Evolutionary conservation across 2,797 vertebrate genomes (phyloP).

Genomic region (Sebastes matsubarae): DNA sequence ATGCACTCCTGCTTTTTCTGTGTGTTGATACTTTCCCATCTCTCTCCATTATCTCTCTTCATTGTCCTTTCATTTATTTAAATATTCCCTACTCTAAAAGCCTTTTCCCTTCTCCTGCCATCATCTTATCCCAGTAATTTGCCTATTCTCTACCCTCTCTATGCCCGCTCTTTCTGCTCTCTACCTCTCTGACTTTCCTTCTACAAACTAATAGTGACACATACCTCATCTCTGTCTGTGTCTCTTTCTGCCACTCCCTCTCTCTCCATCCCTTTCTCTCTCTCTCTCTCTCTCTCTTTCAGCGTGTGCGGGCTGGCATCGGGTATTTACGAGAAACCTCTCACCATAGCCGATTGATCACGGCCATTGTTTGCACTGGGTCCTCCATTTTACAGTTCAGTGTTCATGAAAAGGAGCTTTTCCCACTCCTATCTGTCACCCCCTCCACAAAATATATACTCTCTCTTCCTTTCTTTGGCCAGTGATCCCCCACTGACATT

Average conservation of each 20-base stretch:
- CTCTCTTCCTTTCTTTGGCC: constrained; percentile 38
- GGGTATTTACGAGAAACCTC: constrained; percentile 67
- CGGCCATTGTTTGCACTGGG: constrained; percentile 66
- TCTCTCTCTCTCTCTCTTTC: constrained; percentile 3
- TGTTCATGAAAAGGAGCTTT: constrained; percentile 76
- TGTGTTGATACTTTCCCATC: constrained; percentile 1
- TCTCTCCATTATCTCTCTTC: background rate
- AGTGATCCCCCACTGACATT: constrained; percentile 69
- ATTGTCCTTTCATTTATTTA: constrained; percentile 56
- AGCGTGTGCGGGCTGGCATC: constrained; percentile 23
- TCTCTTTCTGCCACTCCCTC: constrained; percentile 15
- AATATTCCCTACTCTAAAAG: constrained; percentile 34
- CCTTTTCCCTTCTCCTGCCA: constrained; percentile 27
- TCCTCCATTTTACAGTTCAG: constrained; percentile 81
- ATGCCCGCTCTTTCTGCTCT: constrained; percentile 28
- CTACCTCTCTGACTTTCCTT: constrained; percentile 19
- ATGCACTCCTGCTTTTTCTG: background rate
- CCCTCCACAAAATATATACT: constrained; percentile 40
- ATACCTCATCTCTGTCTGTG: constrained; percentile 33
- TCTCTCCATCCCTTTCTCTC: constrained; percentile 3
- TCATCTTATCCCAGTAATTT: constrained; percentile 23
- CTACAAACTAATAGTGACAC: constrained; percentile 49
- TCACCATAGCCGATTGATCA: constrained; percentile 73
- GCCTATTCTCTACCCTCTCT: constrained; percentile 1
- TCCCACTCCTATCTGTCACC: constrained; percentile 61